These are phyloP conservation scores for Hirudo medicinalis DNA, from an alignment of 1,140 invertebrate species.

Conservation along the genomic window DNA sequence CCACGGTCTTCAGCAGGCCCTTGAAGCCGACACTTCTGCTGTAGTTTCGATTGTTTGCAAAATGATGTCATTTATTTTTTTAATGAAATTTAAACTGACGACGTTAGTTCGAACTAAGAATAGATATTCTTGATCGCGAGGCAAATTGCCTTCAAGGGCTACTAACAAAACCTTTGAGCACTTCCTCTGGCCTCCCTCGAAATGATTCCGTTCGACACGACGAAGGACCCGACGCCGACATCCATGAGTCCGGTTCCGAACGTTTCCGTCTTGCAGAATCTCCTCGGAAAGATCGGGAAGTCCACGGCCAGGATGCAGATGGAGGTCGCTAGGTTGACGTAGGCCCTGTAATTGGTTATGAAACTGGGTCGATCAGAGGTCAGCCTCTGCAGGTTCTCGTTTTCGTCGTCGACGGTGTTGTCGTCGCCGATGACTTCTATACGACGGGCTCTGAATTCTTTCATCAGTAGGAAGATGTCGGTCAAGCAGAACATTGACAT, in stretches of 20 bases:
- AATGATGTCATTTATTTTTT: background rate
- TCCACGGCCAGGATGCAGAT: conserved; percentile 83
- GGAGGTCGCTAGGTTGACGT: conserved; percentile 57
- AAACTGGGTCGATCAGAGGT: conserved; percentile 33
- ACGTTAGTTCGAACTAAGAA: background rate
- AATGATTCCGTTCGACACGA: conserved; percentile 71
- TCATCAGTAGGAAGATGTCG: background rate
- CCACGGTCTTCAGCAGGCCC: conserved; percentile 20
- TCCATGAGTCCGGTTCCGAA: conserved; percentile 89
- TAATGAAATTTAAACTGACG: background rate
- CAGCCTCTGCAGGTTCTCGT: too few species aligned
- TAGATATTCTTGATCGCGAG: background rate
- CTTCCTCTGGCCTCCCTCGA: conserved; percentile 45
- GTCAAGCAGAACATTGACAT: background rate
- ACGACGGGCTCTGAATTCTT: background rate
- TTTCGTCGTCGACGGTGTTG: too few species aligned
- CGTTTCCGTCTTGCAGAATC: conserved; percentile 66
- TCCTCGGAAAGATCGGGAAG: conserved; percentile 68
- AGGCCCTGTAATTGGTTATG: conserved; percentile 50
- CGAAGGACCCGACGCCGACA: conserved; percentile 74
- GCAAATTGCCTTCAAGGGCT: background rate
- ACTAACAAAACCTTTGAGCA: background rate
- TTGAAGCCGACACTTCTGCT: background rate
- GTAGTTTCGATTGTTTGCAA: too few species aligned
- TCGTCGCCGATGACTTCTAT: too few species aligned